Base-by-base conservation (phyloP, 2,888 invertebrate genomes). In the Troides helena region DNA sequence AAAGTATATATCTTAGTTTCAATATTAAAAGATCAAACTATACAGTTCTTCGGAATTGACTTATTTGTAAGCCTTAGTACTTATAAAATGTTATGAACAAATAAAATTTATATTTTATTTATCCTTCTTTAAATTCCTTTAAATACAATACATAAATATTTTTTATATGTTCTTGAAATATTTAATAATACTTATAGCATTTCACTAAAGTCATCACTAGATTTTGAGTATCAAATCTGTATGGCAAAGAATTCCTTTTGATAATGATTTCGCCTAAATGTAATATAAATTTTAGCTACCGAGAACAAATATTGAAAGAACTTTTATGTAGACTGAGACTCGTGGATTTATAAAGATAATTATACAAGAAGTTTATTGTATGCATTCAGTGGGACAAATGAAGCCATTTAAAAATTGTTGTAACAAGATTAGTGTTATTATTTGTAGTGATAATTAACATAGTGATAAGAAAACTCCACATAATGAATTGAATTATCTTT, bases 401-500 rank as follows among this genome's bases (percentile, higher is more conserved):
- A 62, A 59, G 60, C 61, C 36, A 71, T 67, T 71, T 58, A 58
- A 50, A 65, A 71, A 67, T 36, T 60, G 50, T 23, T 21, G 56
- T 60, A 70, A 63, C 57, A 62, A 67, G 59, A 70, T 67, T 59
- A 57, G 36, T 60, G n/a, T 60, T 53, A 59, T 69, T 69, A 70
- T 62, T 70, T 70, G 67, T 67, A 67, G 60, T 46, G 67, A 67
- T 67, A 67, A 67, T 67, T 70, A 62, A 58, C 50, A 21, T 14
- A 62, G 25, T 65, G 67, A 71, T 67, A 71, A 65, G 57, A 25
- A 36, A 7, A 21, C 25, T 61, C 50, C 36, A 64, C 57, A 67
- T 60, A 61, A 39, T 39, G 10, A 67, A 67, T 70, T 63, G 59
- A 56, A 21, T 64, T 65, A 70, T 67, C 67, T 67, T 46, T 65